Conservation (phyloP, 2,888 invertebrate species). For the Nymphalis urticae region DNA sequence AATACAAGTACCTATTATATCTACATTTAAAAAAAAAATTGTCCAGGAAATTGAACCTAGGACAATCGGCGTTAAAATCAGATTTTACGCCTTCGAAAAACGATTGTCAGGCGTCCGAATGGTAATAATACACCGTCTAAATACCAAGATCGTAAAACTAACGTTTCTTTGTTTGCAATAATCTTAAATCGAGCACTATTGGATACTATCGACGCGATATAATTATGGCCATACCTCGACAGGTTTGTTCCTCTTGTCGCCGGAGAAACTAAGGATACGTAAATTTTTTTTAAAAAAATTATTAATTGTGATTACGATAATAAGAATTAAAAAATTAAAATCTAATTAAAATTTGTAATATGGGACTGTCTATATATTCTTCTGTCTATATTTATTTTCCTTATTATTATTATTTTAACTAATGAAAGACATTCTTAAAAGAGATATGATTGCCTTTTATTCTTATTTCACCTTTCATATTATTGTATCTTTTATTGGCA, state of each 20-base stretch:
- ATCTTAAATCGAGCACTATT: constrained; percentile 42
- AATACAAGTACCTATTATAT: too few species aligned
- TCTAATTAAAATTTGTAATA: too few species aligned
- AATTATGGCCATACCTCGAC: constrained; percentile 39
- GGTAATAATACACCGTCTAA: constrained; percentile 2
- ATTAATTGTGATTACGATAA: too few species aligned
- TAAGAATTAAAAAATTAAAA: too few species aligned
- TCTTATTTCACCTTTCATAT: too few species aligned
- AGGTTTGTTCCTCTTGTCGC: constrained; percentile 1
- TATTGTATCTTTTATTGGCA: too few species aligned
- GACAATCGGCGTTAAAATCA: constrained; percentile 1
- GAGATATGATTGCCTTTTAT: too few species aligned
- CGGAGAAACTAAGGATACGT: neutral
- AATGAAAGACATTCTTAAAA: too few species aligned
- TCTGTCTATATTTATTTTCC: too few species aligned
- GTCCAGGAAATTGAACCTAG: neutral
- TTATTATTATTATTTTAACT: too few species aligned
- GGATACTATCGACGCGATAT: constrained; percentile 43
- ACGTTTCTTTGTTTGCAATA: constrained; percentile 38
- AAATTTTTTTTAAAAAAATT: neutral
- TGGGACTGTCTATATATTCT: too few species aligned
- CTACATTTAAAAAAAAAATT: too few species aligned
- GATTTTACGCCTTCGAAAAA: neutral
- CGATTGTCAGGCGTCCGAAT: neutral
- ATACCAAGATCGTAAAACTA: constrained; percentile 13